A percentile compares a stretch with the other conserved stretches of the same genome.
Conservation (phyloP, 2,797 vertebrate genomes). For the Phoxinus dragarum region DNA sequence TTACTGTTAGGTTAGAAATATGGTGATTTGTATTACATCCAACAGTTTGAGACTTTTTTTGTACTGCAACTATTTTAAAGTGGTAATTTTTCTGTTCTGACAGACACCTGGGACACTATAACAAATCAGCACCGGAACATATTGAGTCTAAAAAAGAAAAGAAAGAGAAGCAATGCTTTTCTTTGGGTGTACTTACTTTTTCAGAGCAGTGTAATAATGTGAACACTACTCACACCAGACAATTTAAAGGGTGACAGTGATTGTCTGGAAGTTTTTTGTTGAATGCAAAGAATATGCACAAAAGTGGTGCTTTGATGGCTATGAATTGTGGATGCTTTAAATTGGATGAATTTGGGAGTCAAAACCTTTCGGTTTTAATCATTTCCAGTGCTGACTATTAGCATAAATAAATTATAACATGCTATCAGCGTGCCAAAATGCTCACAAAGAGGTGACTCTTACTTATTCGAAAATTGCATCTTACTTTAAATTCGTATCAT, state of each 20-base stretch:
- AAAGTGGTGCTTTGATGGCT: background rate
- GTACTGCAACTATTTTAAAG: conserved; percentile 14
- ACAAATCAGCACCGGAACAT: background rate
- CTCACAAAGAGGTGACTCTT: background rate
- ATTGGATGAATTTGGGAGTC: background rate
- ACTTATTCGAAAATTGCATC: background rate
- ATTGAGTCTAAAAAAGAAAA: background rate
- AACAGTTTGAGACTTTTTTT: background rate
- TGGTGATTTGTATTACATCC: background rate
- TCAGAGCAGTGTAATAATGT: background rate
- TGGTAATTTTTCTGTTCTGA: background rate
- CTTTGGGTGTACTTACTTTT: background rate
- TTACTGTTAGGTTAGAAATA: background rate
- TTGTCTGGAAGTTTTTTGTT: background rate
- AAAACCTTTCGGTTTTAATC: background rate
- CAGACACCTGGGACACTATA: background rate
- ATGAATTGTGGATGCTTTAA: background rate
- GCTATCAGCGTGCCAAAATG: background rate
- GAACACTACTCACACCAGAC: background rate
- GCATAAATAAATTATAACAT: background rate
- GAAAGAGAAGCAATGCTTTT: background rate
- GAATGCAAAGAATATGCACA: background rate
- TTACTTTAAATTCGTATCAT: background rate
- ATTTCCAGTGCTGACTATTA: background rate
- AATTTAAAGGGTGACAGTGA: background rate